Percentiles rank a stretch among this genome's conserved stretches.
Evolutionary conservation across 1,140 invertebrate species (phyloP).

Genomic region (Pentalonia nigronervosa): DNA sequence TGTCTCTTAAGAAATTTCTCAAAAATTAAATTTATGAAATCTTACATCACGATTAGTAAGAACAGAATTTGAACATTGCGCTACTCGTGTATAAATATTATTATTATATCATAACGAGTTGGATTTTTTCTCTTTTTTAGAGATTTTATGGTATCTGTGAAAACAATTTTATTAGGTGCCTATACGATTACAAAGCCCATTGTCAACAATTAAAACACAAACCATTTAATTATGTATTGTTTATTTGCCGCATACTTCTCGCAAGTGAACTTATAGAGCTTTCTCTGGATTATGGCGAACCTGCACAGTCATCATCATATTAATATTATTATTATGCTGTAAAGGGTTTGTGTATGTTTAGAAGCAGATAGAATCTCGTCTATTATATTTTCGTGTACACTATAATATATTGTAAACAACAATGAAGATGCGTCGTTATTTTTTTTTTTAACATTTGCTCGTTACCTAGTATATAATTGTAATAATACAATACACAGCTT

Average conservation of each 20-base stretch:
- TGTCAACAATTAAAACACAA: neutral
- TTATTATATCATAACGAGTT: neutral
- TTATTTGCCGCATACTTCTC: neutral
- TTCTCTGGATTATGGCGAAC: neutral
- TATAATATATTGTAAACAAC: neutral
- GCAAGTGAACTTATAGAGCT: neutral
- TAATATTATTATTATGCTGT: conserved; percentile 13
- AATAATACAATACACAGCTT: conserved; percentile 32
- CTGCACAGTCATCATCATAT: neutral
- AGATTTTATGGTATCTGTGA: neutral
- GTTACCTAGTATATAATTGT: neutral
- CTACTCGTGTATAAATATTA: too few species aligned
- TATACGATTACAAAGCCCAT: neutral
- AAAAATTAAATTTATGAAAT: too few species aligned
- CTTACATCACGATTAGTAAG: too few species aligned
- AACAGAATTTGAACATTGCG: too few species aligned
- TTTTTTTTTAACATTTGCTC: neutral
- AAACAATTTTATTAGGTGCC: neutral
- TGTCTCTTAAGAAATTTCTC: too few species aligned
- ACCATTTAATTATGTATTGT: conserved; percentile 3
- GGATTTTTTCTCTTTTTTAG: neutral
- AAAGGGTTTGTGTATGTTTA: neutral
- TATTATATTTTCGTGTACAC: conserved; percentile 11
- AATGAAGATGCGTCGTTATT: conserved; percentile 23
- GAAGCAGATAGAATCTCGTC: neutral